Base-by-base conservation (phyloP, 2,113 vertebrate species). In the Platanista minor region DNA sequence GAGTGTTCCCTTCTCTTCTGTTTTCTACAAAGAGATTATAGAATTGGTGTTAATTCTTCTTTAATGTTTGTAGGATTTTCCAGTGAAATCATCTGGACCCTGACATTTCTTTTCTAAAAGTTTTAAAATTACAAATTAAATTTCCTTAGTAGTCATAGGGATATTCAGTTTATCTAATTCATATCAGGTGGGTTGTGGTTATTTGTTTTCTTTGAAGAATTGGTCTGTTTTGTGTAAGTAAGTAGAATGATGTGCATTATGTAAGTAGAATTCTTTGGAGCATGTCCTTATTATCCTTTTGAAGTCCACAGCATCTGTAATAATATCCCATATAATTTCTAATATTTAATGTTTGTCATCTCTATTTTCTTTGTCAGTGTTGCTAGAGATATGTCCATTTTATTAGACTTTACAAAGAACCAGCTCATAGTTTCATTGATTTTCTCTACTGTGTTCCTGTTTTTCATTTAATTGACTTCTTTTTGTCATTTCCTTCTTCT, bases 81-180 rank as follows among this genome's bases (percentile, higher is more conserved):
- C 27, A 78, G 27, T 86, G 33, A 78, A 95, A 71, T 31, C 27
- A 93, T 78, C 21, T 78, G 31, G 25, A 27, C 17, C 25, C 91
- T 77, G 29, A 72, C n/a, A 87, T 71, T 78, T 86, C 74, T 64
- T 71, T 90, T 59, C 29, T 61, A 57, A n/a, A 59, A 90, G n/a
- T 83, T 62, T 87, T 90, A 71, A 87, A 96, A 62, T 96, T 95
- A 62, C 6, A 90, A 90, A 66, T 94, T 92, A 33, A 87, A 75
- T 67, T 87, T 96, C 17, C 39, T 95, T 71, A 87, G 64, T 80
- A 84, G 27, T 64, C 72, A 86, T 72, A 72, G 25, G 11, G 2
- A 8, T 95, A 86, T 87, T 91, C 41, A 78, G 1, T 95, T 75
- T 89, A 72, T 57, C 15, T 95, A 49, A 12, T 67, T 67, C 11